These are phyloP conservation scores for Keiferia lycopersicella DNA, from an alignment of 2,888 invertebrate genomes.

Conservation along the genomic window DNA sequence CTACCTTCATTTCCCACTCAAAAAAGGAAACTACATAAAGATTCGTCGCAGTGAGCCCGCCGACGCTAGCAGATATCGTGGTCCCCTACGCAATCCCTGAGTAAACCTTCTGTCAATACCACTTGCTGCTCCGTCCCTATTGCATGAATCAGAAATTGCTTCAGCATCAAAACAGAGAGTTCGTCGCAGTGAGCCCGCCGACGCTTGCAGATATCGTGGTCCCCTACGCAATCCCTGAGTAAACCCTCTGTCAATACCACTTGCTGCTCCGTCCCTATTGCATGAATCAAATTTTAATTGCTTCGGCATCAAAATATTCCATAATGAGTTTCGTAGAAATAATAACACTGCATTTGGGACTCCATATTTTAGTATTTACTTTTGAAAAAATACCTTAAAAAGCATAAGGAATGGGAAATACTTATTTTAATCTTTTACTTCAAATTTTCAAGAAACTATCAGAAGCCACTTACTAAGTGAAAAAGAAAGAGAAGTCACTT, in stretches of 20 bases:
- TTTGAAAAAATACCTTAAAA: no score
- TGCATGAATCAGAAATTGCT: conserved; percentile 4
- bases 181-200: conserved; percentile 36
- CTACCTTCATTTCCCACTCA: no score
- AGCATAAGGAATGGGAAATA: no score
- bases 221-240: conserved; percentile 33
- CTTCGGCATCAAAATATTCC: neutral
- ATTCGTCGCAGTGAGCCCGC: conserved; percentile 37
- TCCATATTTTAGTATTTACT: no score
- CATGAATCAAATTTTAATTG: conserved; percentile 19
- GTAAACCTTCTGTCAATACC: conserved; percentile 31
- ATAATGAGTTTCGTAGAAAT: conserved; percentile 1
- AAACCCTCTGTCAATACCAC: conserved; percentile 30
- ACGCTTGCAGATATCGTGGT: conserved; percentile 31
- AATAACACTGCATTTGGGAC: no score
- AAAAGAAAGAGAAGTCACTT: no score
- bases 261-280: conserved; percentile 18
- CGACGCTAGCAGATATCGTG: conserved; percentile 29
- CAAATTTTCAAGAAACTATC: no score
- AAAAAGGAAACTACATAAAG: neutral
- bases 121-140: conserved; percentile 19
- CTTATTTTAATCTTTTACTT: no score
- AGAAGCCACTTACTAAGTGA: no score
- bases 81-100: conserved; percentile 34
- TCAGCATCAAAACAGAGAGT: conserved; percentile 16